These are phyloP conservation scores for Uropetala carovei DNA, from an alignment of 2,888 invertebrate genomes.

Conservation along the genomic window DNA sequence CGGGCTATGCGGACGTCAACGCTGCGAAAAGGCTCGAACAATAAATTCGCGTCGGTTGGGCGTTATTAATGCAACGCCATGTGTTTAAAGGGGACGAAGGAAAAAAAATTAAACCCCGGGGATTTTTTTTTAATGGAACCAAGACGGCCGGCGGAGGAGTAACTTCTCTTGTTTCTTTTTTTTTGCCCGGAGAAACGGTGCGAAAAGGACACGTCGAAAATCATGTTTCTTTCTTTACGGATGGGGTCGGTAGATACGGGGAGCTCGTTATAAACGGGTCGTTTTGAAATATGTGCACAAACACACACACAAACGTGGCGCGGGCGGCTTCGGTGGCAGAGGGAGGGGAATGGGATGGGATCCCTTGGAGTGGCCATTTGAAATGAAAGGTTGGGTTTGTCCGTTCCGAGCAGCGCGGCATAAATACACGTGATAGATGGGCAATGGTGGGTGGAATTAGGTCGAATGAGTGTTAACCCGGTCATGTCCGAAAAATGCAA, in stretches of 20 bases:
- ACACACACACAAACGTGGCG: slow-evolving; percentile 22
- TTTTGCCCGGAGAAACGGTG: background rate
- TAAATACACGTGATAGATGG: slow-evolving; percentile 39
- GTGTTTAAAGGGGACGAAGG: background rate
- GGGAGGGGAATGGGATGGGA: background rate
- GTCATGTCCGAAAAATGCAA: background rate
- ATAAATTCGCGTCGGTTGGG: background rate
- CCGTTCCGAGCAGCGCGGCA: background rate
- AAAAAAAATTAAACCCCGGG: background rate
- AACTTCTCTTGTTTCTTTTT: background rate
- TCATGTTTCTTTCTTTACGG: background rate
- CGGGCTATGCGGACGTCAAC: background rate
- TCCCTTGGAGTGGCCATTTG: slow-evolving; percentile 21
- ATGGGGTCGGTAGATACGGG: background rate
- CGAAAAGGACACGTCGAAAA: background rate
- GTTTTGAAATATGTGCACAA: background rate
- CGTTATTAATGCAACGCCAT: background rate
- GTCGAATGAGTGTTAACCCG: slow-evolving; percentile 35
- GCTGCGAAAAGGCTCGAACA: background rate
- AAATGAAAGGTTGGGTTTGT: slow-evolving; percentile 16
- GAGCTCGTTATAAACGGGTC: background rate
- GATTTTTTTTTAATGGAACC: background rate
- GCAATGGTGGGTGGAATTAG: slow-evolving; percentile 29
- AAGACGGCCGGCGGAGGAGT: background rate
- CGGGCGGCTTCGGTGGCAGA: background rate